Evolutionary conservation across 2,113 vertebrate genomes (phyloP), one percentile per base, ranked within the genome.

Genomic region (Ophiodon elongatus): DNA sequence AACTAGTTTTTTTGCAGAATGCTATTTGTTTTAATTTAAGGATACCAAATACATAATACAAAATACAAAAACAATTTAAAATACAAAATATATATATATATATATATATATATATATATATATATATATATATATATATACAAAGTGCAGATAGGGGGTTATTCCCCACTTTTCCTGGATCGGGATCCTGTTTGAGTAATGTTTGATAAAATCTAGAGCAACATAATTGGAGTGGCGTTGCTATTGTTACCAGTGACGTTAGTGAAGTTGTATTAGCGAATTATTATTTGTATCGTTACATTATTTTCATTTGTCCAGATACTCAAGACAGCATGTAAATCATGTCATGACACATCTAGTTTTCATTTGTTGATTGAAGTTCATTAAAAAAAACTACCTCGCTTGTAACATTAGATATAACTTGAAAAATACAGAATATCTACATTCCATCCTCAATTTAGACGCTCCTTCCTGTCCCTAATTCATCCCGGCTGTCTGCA

Each of bases 401-500:
- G 27, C 17, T 17, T 0, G 1, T 37, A 39, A 66, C 47, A 21
- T 8, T 9, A 11, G 15, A 52, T 5, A 57, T 11, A 21, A 52
- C 25, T 25, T 60, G 8, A 14, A 33, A 82, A 74, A 45, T 29
- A 65, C 4, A 14, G 8, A 76, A 74, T 15, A 35, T 68, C 19
- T 13, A 6, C 37, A 76, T 41, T 54, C 33, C 23, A 15, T 59
- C 62, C 33, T 56, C 1, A 27, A 31, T 29, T 64, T 19, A 54
- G 77, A 56, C 2, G 11, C 35, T 85, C 67, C 77, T 47, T 52
- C 25, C 54, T 56, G 68, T 78, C 85, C 71, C 71, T 69, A 78
- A 76, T 83, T 86, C 72, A 52, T 86, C 74, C 85, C 75, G 35
- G 73, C 80, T 63, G 81, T 66, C 74, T 72, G 85, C 84, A 91